Base-by-base conservation (phyloP, 1,140 invertebrate species). In the Bombyx mandarina region DNA sequence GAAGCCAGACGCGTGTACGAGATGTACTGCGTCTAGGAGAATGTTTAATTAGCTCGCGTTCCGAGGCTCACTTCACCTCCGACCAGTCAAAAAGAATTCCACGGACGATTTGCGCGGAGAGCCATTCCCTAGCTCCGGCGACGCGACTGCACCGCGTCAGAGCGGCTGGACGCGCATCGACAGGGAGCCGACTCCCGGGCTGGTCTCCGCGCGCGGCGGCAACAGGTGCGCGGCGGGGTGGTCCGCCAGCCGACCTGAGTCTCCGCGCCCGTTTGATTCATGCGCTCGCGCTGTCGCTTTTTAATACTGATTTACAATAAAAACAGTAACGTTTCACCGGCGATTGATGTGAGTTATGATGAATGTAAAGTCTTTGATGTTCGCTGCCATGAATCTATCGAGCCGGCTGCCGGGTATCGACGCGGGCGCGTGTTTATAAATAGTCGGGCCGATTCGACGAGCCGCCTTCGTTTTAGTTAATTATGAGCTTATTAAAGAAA, bases 291-390 rank as follows among this genome's bases (percentile, higher is more conserved):
- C 74, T 81, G 80, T 82, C 79, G 71, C 79, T 83, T 84, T 85
- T 85, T 84, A 82, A 84, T 81, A 79, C 80, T 82, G 79, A 85
- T 86, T 85, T 84, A 85, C 82, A 87, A 87, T 85, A 85, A 87
- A 85, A 87, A 82, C 75, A 80, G 72, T 79, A 77, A 67, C 74
- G 75, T 78, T 74, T 73, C 78, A 76, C 71, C 72, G 72, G 77
- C 80, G 79, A 87, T 85, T 85, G 79, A 84, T 87, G 82, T 77
- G 71, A 79, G 80, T 87, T 87, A 87, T 87, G 80, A 87, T 87
- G 85, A 82, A 87, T 85, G 77, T 72, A 60, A 57, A 61, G 67
- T 71, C 82, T 87, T 87, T 87, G 84, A 87, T 87, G 76, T 86
- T 69, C 63, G 65, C 72, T 76, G 83, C 77, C 84, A 82, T 83